Percentiles rank a stretch among this genome's conserved stretches.
Conservation (phyloP, 2,888 invertebrate species). For the Suillia variegata region DNA sequence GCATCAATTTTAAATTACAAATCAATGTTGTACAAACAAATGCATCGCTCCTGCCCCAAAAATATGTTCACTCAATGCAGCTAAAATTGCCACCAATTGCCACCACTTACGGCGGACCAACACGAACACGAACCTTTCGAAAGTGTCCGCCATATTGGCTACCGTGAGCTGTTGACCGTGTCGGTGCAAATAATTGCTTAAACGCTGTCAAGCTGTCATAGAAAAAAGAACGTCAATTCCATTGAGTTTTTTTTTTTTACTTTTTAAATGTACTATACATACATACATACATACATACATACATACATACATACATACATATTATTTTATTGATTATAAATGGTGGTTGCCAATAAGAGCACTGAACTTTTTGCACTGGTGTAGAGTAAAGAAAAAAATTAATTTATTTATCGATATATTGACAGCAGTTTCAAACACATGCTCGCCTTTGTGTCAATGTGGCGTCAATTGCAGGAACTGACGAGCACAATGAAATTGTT, state of each 20-base stretch:
- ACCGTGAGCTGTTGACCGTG: not conserved
- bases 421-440: no score
- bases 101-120: no score
- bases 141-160: not conserved
- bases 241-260: no score
- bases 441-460: no score
- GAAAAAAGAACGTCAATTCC: not conserved
- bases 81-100: not conserved
- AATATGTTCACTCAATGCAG: not conserved
- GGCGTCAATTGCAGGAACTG: no score
- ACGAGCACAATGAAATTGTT: no score
- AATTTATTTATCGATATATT: no score
- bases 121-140: not conserved
- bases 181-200: slow-evolving; percentile 1
- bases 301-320: slow-evolving; percentile 7
- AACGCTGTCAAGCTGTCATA: not conserved
- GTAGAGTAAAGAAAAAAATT: no score
- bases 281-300: slow-evolving; percentile 4
- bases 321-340: no score
- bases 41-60: not conserved
- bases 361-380: no score
- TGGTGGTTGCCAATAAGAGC: no score
- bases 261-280: not conserved
- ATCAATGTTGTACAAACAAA: not conserved
- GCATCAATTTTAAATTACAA: not conserved